Conservation (phyloP, 2,888 invertebrate species). For the Pristionchus japonicus region DNA sequence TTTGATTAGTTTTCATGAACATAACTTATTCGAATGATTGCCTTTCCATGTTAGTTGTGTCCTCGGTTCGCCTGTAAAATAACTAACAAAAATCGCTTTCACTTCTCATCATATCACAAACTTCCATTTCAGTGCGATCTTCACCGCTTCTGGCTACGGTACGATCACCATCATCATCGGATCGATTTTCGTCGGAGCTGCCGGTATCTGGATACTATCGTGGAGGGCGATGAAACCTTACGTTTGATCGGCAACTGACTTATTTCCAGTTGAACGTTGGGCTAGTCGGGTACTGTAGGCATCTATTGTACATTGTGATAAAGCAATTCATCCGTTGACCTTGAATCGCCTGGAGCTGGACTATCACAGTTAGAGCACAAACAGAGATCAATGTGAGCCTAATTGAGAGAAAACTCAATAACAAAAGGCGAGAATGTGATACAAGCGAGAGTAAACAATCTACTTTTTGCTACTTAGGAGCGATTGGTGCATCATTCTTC, state of each 20-base stretch:
- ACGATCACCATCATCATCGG: neutral
- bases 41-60: too few species aligned
- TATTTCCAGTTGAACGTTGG: neutral
- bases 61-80: too few species aligned
- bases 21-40: too few species aligned
- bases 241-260: neutral
- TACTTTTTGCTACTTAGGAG: too few species aligned
- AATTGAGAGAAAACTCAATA: too few species aligned
- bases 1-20: too few species aligned
- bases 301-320: neutral
- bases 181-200: neutral
- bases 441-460: neutral
- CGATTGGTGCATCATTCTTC: too few species aligned
- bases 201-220: neutral
- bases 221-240: slow-evolving; percentile 14
- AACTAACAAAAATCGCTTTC: neutral
- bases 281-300: slow-evolving; percentile 12
- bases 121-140: neutral
- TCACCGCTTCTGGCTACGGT: neutral
- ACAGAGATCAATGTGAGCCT: too few species aligned
- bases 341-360: too few species aligned
- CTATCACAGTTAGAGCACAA: too few species aligned
- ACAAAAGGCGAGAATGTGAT: neutral
- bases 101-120: neutral
- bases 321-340: neutral